Base-by-base conservation (phyloP, 2,113 vertebrate genomes). In the Oxyura jamaicensis region DNA sequence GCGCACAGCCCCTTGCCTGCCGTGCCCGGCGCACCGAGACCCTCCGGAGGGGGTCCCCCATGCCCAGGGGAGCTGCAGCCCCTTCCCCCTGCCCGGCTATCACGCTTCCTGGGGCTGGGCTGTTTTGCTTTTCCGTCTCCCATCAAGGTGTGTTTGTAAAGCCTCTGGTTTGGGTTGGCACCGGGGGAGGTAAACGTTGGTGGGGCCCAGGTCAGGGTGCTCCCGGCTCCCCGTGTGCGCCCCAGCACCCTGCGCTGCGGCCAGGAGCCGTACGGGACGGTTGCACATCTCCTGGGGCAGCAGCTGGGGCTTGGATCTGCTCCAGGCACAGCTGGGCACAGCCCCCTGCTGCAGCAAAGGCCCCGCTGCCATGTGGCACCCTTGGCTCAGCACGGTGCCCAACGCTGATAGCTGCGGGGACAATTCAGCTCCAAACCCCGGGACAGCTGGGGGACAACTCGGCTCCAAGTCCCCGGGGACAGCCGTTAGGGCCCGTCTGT, bases 221-320 rank as follows among this genome's bases (percentile, higher is more conserved):
- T 11, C 62, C 39, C 41, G 5, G 46, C 46, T 20, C 46, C 10
- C 46, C 46, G 46, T 11, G 9, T 90, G 75, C 56, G 59, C n/a
- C 50, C 16, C 0, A 2, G 18, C 20, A 48, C 68, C 88, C 50
- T 6, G 58, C 53, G 28, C 6, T 4, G 15, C 0, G 42, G 60
- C 19, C 77, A 25, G 77, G 42, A 76, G 59, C 14, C 0, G 0
- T 1, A 6, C 4, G 5, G 36, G 15, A 14, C 1, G 68, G 60
- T 39, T 4, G 7, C 76, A 33, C 31, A 25, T n/a, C 83, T 80
- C 35, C 46, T 48, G 20, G 23, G 50, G 23, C 23, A 77, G 72
- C 75, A 82, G 85, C 73, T 1, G 4, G 0, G 0, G 17, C 65
- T 31, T 77, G 94, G 76, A 53, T 12, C 41, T 16, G 68, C 13